Percentiles rank a stretch among this genome's conserved stretches.
Conservation (phyloP, 1,140 invertebrate genomes). For the Periplaneta americana region DNA sequence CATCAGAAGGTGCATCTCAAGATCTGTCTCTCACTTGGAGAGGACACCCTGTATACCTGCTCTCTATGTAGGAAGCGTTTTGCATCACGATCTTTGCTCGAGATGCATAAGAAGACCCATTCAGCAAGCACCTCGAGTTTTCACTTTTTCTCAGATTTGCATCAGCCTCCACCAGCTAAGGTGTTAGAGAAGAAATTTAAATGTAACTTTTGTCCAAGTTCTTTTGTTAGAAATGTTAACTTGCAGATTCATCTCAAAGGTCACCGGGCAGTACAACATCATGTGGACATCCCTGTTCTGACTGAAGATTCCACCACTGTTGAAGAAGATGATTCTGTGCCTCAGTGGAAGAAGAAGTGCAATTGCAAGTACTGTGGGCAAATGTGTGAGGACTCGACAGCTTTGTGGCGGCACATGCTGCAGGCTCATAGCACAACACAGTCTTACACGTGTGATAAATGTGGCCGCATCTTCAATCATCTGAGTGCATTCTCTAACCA, state of each 20-base stretch:
- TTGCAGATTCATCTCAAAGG: neutral
- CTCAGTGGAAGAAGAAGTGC: neutral
- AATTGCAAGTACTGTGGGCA: neutral
- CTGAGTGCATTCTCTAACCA: neutral
- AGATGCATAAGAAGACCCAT: neutral
- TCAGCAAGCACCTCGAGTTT: neutral
- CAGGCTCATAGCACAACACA: neutral
- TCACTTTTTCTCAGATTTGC: neutral
- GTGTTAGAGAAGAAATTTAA: neutral
- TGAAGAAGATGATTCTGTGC: neutral
- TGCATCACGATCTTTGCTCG: neutral
- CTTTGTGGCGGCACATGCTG: neutral
- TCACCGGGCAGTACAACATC: neutral
- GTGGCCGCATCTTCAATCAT: neutral
- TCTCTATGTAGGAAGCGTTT: neutral
- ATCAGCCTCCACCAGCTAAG: neutral
- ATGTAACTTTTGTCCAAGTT: neutral
- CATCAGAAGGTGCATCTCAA: conserved; percentile 1
- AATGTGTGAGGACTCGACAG: neutral
- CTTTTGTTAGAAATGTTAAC: neutral
- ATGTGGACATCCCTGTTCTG: neutral
- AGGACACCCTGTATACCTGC: neutral
- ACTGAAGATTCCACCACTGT: neutral
- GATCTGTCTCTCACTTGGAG: neutral
- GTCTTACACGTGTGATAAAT: neutral